Base-by-base conservation (phyloP, 2,888 invertebrate species). In the Palloptera scutellata region DNA sequence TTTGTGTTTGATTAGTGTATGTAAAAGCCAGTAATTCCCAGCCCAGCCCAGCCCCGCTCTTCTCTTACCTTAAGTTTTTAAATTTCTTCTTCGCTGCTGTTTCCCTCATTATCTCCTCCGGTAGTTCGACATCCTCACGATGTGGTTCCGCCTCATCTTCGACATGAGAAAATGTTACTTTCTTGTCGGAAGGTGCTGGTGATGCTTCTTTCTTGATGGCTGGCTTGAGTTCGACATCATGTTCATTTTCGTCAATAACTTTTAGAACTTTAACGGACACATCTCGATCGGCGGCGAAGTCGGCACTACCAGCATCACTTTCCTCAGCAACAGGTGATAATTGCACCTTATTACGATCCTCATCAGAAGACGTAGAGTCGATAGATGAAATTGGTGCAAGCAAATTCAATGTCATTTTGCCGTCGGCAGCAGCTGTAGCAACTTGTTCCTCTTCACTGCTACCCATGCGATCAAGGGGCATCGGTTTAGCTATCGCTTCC, bases 31-130 rank as follows among this genome's bases (percentile, higher is more conserved):
- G 48, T 48, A n/a, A 48, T 48, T 48, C 8, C 8, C 12, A n/a
- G n/a, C n/a, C n/a, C n/a, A n/a, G n/a, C n/a, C n/a, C n/a, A n/a
- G n/a, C 30, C 30, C 2, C 43, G 58, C 52, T 19, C 53, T 68
- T 5, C 57, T 76, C 86, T 87, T 76, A 88, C 88, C 79, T 84
- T 83, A 85, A 87, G 85, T 79, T 86, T 83, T 75, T 86, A 76
- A 77, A 79, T 54, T 72, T 75, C n/a, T 74, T 69, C 19, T 74
- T 75, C 51, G 72, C 76, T 51, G 76, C 76, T 77, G 74, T 81
- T 74, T 79, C 80, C 81, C 81, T 82, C 61, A 78, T 67, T 0
- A 82, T 74, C 40, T 81, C 81, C 73, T 78, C 77, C 75, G 79
- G 85, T 81, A 83, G 68, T 64, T 81, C 81, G 68, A 85, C 86